Conservation (phyloP, 2,113 vertebrate genomes). For the Zootoca vivipara region DNA sequence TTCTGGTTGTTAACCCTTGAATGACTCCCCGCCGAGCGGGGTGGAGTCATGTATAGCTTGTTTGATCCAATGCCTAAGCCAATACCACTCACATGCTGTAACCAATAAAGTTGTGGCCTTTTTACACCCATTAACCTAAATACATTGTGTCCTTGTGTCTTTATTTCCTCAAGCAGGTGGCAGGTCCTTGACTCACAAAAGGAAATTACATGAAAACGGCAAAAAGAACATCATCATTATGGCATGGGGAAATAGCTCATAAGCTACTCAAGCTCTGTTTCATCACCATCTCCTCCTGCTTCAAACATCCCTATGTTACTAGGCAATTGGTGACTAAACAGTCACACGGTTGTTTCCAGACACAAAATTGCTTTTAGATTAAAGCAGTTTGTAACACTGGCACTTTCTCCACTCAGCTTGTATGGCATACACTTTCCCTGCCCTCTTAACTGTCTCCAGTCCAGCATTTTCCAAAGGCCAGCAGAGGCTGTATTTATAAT, state of each 20-base stretch:
- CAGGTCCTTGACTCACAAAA: too few species aligned
- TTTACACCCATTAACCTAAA: too few species aligned
- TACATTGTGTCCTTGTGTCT: too few species aligned
- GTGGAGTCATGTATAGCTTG: too few species aligned
- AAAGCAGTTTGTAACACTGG: background rate
- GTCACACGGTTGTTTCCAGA: background rate
- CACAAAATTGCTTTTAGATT: background rate
- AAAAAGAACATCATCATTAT: background rate
- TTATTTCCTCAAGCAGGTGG: too few species aligned
- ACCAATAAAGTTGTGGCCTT: too few species aligned
- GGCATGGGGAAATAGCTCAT: background rate
- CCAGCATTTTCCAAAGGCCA: background rate
- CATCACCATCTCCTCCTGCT: background rate
- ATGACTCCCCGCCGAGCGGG: too few species aligned
- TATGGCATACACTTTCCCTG: background rate
- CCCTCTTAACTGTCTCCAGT: conserved; percentile 8
- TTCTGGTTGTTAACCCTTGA: too few species aligned
- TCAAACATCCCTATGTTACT: background rate
- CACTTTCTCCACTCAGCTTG: background rate
- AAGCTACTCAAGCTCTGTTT: background rate
- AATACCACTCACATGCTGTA: too few species aligned
- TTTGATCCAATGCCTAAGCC: too few species aligned
- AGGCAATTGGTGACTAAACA: background rate
- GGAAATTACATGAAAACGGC: too few species aligned
- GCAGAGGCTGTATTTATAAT: too few species aligned